phyloP scores from a whole-genome alignment of 2,113 vertebrate genomes.

The Tragelaphus scriptus region DNA sequence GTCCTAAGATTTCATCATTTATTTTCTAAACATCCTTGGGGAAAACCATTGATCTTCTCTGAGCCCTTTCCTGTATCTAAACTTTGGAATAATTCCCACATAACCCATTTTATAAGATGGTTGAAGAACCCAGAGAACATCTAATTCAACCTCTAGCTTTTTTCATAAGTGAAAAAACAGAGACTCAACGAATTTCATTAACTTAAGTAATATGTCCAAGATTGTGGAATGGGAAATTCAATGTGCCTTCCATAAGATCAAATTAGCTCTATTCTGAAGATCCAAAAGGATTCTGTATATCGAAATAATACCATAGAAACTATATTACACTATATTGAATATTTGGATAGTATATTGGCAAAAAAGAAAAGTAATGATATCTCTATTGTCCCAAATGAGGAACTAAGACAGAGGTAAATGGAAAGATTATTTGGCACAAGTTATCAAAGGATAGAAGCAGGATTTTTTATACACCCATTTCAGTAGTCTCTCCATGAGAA shows the following conservation, averaged over 20 bases:
- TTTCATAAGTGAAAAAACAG: background rate
- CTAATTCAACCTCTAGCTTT: background rate
- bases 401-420: background rate
- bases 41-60: background rate
- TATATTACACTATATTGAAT: background rate
- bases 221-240: background rate
- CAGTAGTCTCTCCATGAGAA: background rate
- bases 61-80: background rate
- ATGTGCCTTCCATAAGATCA: background rate
- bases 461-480: background rate
- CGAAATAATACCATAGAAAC: background rate
- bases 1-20: background rate
- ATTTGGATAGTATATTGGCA: background rate
- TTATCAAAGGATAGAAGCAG: background rate
- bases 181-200: background rate
- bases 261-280: background rate
- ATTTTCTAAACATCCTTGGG: background rate
- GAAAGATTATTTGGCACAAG: background rate
- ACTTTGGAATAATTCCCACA: background rate
- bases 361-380: background rate
- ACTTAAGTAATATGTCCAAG: background rate
- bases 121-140: background rate
- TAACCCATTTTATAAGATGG: background rate
- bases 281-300: background rate
- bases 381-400: background rate